Conservation (phyloP, 2,113 vertebrate genomes). For the Austrofundulus limnaeus region DNA sequence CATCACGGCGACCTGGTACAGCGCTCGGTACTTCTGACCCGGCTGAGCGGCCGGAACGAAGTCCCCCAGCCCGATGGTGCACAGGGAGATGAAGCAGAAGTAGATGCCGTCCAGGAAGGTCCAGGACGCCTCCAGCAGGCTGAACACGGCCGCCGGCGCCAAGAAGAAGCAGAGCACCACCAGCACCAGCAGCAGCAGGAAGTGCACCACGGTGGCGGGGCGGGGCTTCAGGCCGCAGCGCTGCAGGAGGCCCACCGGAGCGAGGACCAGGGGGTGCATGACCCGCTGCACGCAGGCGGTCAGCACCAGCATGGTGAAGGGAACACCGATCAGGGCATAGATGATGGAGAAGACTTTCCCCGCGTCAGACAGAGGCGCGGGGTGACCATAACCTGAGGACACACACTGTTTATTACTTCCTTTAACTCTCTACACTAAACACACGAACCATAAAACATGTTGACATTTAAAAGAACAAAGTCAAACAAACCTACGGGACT, state of each 20-base stretch:
- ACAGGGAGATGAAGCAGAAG: slow-evolving; percentile 91
- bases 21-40: slow-evolving; percentile 71
- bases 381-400: slow-evolving; percentile 86
- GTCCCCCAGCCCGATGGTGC: slow-evolving; percentile 90
- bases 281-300: slow-evolving; percentile 86
- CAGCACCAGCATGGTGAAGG: slow-evolving; percentile 90
- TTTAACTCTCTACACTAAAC: too few species aligned
- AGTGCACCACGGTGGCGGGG: slow-evolving; percentile 74
- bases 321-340: slow-evolving; percentile 87
- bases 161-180: slow-evolving; percentile 80
- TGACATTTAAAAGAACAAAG: too few species aligned
- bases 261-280: slow-evolving; percentile 76
- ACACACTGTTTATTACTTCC: too few species aligned
- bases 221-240: slow-evolving; percentile 70
- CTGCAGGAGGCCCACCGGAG: slow-evolving; percentile 74
- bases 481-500: too few species aligned
- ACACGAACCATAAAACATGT: too few species aligned
- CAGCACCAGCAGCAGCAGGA: slow-evolving; percentile 70
- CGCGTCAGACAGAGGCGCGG: slow-evolving; percentile 82
- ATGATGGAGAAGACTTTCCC: slow-evolving; percentile 89
- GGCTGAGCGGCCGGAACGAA: slow-evolving; percentile 83
- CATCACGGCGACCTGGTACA: slow-evolving; percentile 87
- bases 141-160: slow-evolving; percentile 81
- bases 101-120: slow-evolving; percentile 88
- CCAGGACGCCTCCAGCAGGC: slow-evolving; percentile 81